A percentile compares a stretch with the other conserved stretches of the same genome.
These are phyloP conservation scores for Acrobasis repandana DNA, from an alignment of 2,888 invertebrate genomes.

Conservation along the genomic window DNA sequence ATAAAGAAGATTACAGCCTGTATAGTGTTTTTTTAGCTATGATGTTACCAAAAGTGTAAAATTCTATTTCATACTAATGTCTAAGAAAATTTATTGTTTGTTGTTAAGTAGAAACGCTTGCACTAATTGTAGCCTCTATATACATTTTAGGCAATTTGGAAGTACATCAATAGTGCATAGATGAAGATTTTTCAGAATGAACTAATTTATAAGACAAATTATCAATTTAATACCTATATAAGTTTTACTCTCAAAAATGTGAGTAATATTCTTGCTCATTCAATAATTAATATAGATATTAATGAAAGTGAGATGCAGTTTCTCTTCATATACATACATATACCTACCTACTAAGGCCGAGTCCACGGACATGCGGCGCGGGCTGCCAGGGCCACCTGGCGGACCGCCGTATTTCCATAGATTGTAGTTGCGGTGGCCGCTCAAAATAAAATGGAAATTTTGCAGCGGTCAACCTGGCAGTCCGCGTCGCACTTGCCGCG, in stretches of 20 bases:
- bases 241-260: conserved; percentile 2
- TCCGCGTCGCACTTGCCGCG: too few species aligned
- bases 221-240: neutral
- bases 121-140: neutral
- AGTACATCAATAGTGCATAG: conserved; percentile 8
- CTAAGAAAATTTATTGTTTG: neutral
- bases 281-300: neutral
- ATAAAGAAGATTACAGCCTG: neutral
- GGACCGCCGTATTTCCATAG: too few species aligned
- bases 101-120: neutral
- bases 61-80: conserved; percentile 4
- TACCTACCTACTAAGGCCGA: too few species aligned
- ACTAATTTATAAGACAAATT: neutral
- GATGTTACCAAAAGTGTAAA: conserved; percentile 10
- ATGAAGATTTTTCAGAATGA: neutral
- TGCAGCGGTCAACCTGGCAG: too few species aligned
- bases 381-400: too few species aligned
- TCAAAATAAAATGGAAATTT: too few species aligned
- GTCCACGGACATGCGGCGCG: too few species aligned
- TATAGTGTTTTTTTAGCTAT: neutral
- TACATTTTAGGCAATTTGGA: neutral
- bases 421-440: too few species aligned
- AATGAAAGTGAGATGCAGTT: neutral
- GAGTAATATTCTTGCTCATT: conserved; percentile 5
- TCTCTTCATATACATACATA: neutral